Base-by-base conservation (phyloP, 37 sponge, comb jelly and placozoan genomes). In the Oopsacas minuta region DNA sequence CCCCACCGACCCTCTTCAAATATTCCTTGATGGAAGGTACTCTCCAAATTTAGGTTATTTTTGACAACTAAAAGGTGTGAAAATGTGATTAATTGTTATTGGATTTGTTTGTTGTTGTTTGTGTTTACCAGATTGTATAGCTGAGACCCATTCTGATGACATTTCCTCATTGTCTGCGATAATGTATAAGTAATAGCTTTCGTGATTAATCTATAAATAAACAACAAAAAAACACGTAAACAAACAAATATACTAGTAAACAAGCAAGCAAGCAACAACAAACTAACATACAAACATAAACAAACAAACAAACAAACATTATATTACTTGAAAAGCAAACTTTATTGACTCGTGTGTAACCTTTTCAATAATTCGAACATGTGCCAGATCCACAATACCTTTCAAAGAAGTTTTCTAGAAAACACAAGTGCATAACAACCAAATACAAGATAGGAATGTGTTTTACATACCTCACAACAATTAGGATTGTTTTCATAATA, bases 401-500 rank as follows among this genome's bases (percentile, higher is more conserved):
- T 61, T 61, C 75, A 61, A 12, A 3, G 75, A 12, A 3, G 75
- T 12, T 61, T 61, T 61, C 75, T 61, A 61, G 28, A 61, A 42
- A 42, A 15, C 8, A 42, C 15, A 42, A 42, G 15, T 42, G 15
- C 49, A 42, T 42, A 15, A 42, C 49, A 42, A 42, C 49, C 12
- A 15, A 17, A 42, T 42, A 8, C 49, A 42, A 42, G 12, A 17
- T 42, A 42, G 49, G 49, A 42, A 42, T 42, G 49, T 42, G 49
- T 42, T 3, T 7, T n/a, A 61, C 75, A 61, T 61, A 61, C 75
- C 75, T 61, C 75, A 25, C 28, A 61, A 61, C 1, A 25, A 25
- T 61, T 61, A 5, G 75, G 75, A n/a, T 61, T 61, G 22, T 61
- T 61, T 34, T 61, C 75, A n/a, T 61, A 61, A n/a, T 61, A 61